A percentile compares a stretch with the other conserved stretches of the same genome.
These are phyloP conservation scores for Paguma larvata DNA, from an alignment of 2,797 vertebrate species.

Conservation along the genomic window DNA sequence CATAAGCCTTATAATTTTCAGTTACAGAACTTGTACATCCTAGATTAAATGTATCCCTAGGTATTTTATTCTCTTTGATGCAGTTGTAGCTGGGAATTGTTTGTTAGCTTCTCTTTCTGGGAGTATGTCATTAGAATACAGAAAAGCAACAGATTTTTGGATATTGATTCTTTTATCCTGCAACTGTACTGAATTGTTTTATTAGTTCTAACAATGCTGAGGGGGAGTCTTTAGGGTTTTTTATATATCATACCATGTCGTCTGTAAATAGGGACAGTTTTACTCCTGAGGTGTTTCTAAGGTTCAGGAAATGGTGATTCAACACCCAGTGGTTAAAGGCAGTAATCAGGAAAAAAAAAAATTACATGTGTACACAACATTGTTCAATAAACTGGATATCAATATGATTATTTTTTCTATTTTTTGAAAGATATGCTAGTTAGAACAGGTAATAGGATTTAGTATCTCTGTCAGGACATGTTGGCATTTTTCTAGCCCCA, in stretches of 20 bases:
- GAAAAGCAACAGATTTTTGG: background rate
- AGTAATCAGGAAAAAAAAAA: background rate
- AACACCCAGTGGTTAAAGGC: background rate
- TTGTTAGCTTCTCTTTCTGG: background rate
- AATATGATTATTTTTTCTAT: background rate
- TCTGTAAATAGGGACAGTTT: background rate
- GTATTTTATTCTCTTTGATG: constrained; percentile 6
- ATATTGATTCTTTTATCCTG: background rate
- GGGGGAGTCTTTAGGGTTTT: background rate
- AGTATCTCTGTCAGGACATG: background rate
- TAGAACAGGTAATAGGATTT: constrained; percentile 17
- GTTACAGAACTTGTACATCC: background rate
- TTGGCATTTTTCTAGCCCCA: background rate
- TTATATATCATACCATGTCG: background rate
- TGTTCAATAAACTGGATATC: background rate
- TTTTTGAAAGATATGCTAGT: background rate
- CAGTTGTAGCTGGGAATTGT: background rate
- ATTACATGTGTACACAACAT: background rate
- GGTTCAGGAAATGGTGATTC: background rate
- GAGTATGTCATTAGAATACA: background rate
- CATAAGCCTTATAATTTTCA: background rate
- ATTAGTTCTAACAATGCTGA: background rate
- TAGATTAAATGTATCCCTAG: background rate
- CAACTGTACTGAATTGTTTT: background rate
- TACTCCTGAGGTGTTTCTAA: background rate